A percentile compares a stretch with the other conserved stretches of the same genome.
These are phyloP conservation scores for Chirona hameri DNA, from an alignment of 2,888 invertebrate genomes.

Conservation along the genomic window DNA sequence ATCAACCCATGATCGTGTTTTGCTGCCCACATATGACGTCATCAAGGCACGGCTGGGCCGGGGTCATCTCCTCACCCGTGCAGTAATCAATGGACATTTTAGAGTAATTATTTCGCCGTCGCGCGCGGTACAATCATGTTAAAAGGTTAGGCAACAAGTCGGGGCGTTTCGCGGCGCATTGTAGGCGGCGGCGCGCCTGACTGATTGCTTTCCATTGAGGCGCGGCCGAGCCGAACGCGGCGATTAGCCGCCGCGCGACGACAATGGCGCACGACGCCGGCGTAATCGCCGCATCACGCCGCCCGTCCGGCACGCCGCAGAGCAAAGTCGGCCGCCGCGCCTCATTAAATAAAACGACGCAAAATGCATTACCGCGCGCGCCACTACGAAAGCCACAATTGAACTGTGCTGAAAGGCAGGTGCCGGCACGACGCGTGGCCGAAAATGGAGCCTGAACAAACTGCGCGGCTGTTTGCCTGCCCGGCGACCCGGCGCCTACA, in stretches of 20 bases:
- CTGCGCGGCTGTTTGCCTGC: background rate
- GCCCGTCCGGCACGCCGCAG: background rate
- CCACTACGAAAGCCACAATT: background rate
- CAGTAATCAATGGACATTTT: conserved; percentile 10
- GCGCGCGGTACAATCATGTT: conserved; percentile 1
- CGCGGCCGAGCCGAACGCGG: background rate
- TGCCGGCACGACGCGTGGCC: background rate
- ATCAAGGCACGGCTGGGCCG: too few species aligned
- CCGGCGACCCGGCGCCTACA: background rate
- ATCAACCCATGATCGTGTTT: too few species aligned
- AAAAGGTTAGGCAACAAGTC: conserved; percentile 12
- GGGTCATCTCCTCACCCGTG: background rate
- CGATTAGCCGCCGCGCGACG: conserved; percentile 3
- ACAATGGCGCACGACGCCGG: background rate
- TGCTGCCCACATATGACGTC: too few species aligned
- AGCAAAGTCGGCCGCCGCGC: background rate
- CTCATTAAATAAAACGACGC: conserved; percentile 22
- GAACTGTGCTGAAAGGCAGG: background rate
- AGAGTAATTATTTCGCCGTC: background rate
- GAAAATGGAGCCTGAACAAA: background rate
- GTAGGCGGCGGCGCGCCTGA: conserved; percentile 23
- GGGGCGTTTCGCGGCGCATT: background rate
- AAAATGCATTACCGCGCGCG: conserved; percentile 12
- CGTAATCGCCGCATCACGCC: conserved; percentile 5
- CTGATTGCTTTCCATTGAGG: conserved; percentile 12